Conservation (phyloP, 2,113 vertebrate species). For the Eupsittula cactorum region DNA sequence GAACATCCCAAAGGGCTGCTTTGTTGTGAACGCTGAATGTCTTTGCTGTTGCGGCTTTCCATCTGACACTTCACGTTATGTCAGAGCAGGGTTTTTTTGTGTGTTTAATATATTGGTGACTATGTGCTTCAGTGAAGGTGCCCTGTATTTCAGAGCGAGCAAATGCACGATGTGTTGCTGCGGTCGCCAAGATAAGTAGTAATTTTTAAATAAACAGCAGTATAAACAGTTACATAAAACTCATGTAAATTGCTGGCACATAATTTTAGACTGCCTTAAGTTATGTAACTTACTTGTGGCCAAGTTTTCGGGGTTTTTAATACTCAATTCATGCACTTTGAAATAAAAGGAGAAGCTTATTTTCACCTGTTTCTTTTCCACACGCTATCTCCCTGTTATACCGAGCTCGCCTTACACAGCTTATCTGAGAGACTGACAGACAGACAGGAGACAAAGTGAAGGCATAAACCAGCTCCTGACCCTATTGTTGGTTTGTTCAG, state of each 20-base stretch:
- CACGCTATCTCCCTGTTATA: neutral
- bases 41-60: slow-evolving; percentile 64
- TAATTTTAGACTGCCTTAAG: slow-evolving; percentile 70
- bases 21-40: slow-evolving; percentile 60
- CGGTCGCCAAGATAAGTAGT: slow-evolving; percentile 74
- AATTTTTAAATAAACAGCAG: slow-evolving; percentile 77
- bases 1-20: slow-evolving; percentile 59
- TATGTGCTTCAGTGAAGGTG: slow-evolving; percentile 75
- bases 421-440: neutral
- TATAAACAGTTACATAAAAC: slow-evolving; percentile 78
- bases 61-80: slow-evolving; percentile 70
- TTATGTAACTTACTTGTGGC: slow-evolving; percentile 69
- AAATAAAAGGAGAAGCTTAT: slow-evolving; percentile 29
- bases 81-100: slow-evolving; percentile 53
- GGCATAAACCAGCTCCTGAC: neutral
- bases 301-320: slow-evolving; percentile 23
- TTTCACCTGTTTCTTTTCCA: slow-evolving; percentile 59
- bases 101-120: slow-evolving; percentile 70
- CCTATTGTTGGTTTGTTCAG: neutral
- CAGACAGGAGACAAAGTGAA: neutral
- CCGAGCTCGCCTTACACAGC: neutral
- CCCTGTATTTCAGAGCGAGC: slow-evolving; percentile 71
- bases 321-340: slow-evolving; percentile 11
- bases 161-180: slow-evolving; percentile 67
- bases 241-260: slow-evolving; percentile 73